Evolutionary conservation across 2,797 vertebrate genomes (phyloP), one percentile per base, ranked within the genome.

Genomic region (Enteromius viviparus): DNA sequence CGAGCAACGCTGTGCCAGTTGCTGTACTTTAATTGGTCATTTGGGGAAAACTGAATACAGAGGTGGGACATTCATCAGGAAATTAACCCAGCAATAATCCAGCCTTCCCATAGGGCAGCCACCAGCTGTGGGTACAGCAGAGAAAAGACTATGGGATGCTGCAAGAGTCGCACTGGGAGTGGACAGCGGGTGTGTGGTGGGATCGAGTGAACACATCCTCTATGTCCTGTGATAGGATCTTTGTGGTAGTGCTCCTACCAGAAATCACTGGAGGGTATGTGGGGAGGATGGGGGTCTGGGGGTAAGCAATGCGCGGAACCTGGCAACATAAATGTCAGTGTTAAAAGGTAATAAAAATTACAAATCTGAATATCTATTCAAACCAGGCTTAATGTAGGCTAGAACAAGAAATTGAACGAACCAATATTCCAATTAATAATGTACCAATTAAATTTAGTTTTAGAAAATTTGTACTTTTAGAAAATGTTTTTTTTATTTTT

Each of bases 11-110:
- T 91, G 95, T 98, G 97, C 97, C 97, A 97, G 97, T 98, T 98
- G 98, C 98, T 97, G 96, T 97, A 81, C 98, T 99, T 99, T 99
- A 99, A 99, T 99, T 99, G 98, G 98, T 96, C 98, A 97, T 99
- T 97, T 98, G 97, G 97, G 98, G 97, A 98, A 98, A 98, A 96
- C 96, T 95, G 96, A 97, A 97, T 98, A 96, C 96, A 96, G 97
- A 97, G 97, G 96, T 97, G 98, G 95, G 98, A 98, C 97, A 98
- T 99, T 99, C 97, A 98, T 99, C 97, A 99, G 97, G 97, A 98
- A 98, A 99, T 99, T 98, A 99, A 98, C 98, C 97, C 95, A 98
- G 96, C 96, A 97, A 97, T 98, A 97, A 98, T 97, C 97, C 96
- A 95, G 95, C 93, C 91, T 90, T 97, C 97, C 98, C 98, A 95